Evolutionary conservation across 2,113 vertebrate species (phyloP).

Genomic region (Brevimyrus niger): DNA sequence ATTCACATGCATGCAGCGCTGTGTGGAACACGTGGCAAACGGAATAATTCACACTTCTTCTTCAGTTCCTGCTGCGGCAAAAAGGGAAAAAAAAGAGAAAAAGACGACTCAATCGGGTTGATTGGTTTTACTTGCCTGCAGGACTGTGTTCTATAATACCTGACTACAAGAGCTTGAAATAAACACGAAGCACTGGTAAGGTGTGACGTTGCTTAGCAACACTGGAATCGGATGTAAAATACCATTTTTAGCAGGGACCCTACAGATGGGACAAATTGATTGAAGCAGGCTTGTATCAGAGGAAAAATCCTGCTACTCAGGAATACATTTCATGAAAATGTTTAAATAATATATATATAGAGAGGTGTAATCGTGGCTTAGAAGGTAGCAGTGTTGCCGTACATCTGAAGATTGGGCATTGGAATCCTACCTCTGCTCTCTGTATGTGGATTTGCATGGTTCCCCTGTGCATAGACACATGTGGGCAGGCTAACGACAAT

Average conservation of each 20-base stretch:
- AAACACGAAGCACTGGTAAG: neutral
- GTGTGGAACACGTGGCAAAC: neutral
- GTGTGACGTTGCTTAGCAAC: constrained; percentile 7
- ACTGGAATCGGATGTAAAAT: neutral
- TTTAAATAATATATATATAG: neutral
- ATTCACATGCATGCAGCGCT: neutral
- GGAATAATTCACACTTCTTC: neutral
- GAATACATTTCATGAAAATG: neutral
- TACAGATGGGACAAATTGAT: neutral
- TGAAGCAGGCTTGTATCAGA: neutral
- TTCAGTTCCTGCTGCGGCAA: neutral
- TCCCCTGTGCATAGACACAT: neutral
- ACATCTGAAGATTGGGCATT: neutral
- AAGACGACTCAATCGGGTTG: neutral
- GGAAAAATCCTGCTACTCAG: neutral
- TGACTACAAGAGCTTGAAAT: neutral
- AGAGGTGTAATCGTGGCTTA: too few species aligned
- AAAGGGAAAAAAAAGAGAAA: neutral
- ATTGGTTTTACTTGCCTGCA: neutral
- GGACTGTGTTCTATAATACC: constrained; percentile 3
- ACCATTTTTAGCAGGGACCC: neutral
- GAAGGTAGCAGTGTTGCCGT: neutral
- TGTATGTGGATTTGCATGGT: neutral
- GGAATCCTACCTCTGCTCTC: neutral
- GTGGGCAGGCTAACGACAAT: neutral